Conservation (phyloP, 2,888 invertebrate genomes). For the Nymphalis polychloros region DNA sequence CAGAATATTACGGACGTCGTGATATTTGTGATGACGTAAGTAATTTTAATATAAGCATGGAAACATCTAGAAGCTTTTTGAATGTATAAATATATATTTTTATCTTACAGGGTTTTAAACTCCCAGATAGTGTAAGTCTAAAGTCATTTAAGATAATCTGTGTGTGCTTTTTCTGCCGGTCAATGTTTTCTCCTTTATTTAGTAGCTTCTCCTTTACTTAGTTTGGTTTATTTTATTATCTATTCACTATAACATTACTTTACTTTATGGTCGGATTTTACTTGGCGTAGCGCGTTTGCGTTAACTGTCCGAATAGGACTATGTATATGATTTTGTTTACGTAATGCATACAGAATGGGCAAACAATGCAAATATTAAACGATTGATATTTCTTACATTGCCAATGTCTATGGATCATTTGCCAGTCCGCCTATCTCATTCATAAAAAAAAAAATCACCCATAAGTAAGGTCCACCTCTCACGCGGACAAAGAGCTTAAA, state of each 20-base stretch:
- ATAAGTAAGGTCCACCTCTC: no score
- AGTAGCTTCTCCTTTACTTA: neutral
- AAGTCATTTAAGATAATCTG: conserved; percentile 30
- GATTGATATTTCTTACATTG: no score
- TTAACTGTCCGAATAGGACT: no score
- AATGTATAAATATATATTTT: conserved; percentile 20
- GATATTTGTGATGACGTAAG: conserved; percentile 53
- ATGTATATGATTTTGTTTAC: no score
- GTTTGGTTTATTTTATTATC: conserved; percentile 7
- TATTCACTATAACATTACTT: conserved; percentile 6
- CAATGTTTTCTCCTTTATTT: conserved; percentile 1
- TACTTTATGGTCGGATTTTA: no score
- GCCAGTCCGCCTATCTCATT: no score
- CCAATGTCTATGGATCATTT: no score
- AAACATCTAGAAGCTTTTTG: neutral
- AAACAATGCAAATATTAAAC: no score
- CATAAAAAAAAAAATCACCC: no score
- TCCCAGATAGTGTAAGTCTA: conserved; percentile 63
- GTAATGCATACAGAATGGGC: no score
- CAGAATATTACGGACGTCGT: conserved; percentile 33
- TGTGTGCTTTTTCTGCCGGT: conserved; percentile 23
- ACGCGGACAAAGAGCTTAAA: no score
- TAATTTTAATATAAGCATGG: conserved; percentile 25
- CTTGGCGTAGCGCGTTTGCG: no score
- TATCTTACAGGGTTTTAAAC: conserved; percentile 57